A percentile compares a stretch with the other conserved stretches of the same genome.
phyloP scores from a whole-genome alignment of 2,113 vertebrate species.

The Phalacrocorax pelagicus region DNA sequence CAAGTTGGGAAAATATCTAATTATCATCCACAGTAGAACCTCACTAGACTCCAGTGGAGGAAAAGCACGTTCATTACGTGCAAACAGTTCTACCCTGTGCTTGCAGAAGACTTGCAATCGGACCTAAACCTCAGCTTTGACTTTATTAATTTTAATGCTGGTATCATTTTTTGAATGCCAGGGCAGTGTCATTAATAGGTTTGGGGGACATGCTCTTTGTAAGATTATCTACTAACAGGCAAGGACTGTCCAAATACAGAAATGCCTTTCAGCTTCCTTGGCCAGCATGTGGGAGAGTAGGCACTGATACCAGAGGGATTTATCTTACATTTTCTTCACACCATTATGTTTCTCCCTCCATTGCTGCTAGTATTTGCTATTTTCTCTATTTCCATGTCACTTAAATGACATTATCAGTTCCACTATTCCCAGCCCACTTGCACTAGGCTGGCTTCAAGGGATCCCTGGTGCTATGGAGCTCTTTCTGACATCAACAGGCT shows the following conservation, averaged over 20 bases:
- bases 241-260: not conserved
- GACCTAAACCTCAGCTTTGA: not conserved
- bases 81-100: not conserved
- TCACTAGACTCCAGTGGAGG: not conserved
- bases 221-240: not conserved
- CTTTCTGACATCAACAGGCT: not conserved
- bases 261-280: not conserved
- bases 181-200: not conserved
- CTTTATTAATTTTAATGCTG: not conserved
- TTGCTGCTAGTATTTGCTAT: not conserved
- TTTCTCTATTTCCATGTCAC: not conserved
- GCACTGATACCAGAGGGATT: not conserved
- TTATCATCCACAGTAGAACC: not conserved
- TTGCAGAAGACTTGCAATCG: not conserved
- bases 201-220: not conserved
- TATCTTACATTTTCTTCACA: not conserved
- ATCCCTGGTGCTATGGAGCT: not conserved
- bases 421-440: not conserved
- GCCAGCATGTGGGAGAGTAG: not conserved
- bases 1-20: not conserved
- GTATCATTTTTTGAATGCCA: not conserved
- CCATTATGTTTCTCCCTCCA: not conserved
- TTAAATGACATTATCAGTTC: not conserved
- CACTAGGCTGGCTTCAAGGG: not conserved
- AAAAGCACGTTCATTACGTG: not conserved